phyloP scores from a whole-genome alignment of 2,888 invertebrate species.

The Chironomus tentans region DNA sequence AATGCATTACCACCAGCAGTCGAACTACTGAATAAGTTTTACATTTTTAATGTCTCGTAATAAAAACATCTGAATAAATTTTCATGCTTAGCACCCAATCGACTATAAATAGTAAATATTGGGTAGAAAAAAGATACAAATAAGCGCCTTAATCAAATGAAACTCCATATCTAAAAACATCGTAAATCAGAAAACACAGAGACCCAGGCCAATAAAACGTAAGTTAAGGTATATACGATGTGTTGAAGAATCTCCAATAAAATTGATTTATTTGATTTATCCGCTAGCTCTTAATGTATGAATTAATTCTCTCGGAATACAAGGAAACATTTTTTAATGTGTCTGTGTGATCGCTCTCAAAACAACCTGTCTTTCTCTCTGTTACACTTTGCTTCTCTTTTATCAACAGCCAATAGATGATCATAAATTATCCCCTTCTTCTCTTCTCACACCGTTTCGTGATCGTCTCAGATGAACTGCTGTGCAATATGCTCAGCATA shows the following conservation, averaged over 20 bases:
- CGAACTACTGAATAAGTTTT: too few species aligned
- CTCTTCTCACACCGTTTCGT: background rate
- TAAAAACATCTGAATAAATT: too few species aligned
- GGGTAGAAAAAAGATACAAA: too few species aligned
- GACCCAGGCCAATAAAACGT: background rate
- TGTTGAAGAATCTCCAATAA: slow-evolving; percentile 18
- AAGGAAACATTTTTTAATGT: background rate
- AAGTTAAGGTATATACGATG: background rate
- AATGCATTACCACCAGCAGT: too few species aligned
- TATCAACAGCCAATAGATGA: slow-evolving; percentile 2
- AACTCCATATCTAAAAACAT: background rate
- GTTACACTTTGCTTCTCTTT: background rate
- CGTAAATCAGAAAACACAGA: background rate
- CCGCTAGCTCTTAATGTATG: background rate
- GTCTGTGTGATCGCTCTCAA: background rate
- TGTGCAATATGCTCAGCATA: background rate
- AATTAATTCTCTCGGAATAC: background rate
- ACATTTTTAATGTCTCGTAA: too few species aligned
- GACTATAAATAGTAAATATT: too few species aligned
- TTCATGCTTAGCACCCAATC: too few species aligned
- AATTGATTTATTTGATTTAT: slow-evolving; percentile 16
- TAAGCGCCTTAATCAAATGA: background rate
- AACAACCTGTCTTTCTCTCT: background rate
- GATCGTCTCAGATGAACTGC: background rate
- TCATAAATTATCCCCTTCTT: slow-evolving; percentile 21